Conservation (phyloP, 1,140 invertebrate species). For the Olivierus martensii region DNA sequence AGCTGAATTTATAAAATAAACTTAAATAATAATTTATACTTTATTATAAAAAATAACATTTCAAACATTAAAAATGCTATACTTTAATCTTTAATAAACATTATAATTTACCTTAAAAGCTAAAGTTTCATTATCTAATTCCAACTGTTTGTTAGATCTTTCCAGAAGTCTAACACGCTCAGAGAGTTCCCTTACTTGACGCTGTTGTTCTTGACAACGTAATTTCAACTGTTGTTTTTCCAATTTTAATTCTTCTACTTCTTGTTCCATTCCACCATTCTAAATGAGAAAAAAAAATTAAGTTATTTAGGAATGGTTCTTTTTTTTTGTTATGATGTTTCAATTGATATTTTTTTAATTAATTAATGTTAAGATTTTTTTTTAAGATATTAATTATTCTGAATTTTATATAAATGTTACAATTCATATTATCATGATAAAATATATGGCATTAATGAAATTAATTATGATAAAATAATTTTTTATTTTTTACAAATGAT, state of each 20-base stretch:
- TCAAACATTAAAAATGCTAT: neutral
- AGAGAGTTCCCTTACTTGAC: constrained; percentile 8
- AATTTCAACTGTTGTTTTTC: constrained; percentile 6
- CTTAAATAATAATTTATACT: too few relatives aligned
- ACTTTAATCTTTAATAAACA: neutral
- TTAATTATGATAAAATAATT: too few relatives aligned
- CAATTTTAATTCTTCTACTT: constrained; percentile 4
- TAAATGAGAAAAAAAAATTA: too few relatives aligned
- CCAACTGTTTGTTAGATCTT: constrained; percentile 16
- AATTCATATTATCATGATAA: too few relatives aligned
- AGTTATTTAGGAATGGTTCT: too few relatives aligned
- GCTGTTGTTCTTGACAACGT: constrained; percentile 12
- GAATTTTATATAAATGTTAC: too few relatives aligned
- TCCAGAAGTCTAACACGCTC: constrained; percentile 11
- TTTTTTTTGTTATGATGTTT: too few relatives aligned
- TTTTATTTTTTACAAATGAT: too few relatives aligned
- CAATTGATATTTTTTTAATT: too few relatives aligned
- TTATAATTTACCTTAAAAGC: constrained; percentile 15
- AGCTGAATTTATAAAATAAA: constrained; percentile 10
- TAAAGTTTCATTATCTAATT: constrained; percentile 19
- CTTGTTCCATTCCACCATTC: constrained; percentile 11
- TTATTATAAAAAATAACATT: neutral
- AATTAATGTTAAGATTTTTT: too few relatives aligned
- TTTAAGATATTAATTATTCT: too few relatives aligned
- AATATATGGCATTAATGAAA: too few relatives aligned